Percentiles rank a stretch among this genome's conserved stretches.
These are phyloP conservation scores for Hystrix cristata DNA, from an alignment of 2,113 vertebrate species.

Conservation along the genomic window DNA sequence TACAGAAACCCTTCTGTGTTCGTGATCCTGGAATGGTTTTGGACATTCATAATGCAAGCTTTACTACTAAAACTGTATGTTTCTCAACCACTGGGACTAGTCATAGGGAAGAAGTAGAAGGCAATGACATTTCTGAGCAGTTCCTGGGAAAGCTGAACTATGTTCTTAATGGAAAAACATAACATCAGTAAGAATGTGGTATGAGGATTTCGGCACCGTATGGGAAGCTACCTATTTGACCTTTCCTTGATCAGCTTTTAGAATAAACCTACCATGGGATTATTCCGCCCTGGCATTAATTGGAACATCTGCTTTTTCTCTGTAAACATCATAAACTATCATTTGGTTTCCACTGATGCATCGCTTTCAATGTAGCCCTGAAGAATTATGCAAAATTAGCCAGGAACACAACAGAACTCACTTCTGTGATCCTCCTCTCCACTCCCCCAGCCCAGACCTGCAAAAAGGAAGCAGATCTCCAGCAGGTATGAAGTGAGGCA, in stretches of 20 bases:
- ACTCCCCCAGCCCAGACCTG: background rate
- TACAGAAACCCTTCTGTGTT: background rate
- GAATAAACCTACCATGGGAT: conserved; percentile 56
- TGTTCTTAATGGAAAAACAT: conserved; percentile 11
- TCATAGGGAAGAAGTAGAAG: background rate
- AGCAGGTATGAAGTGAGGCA: background rate
- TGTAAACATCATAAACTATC: conserved; percentile 82
- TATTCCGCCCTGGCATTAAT: conserved; percentile 67
- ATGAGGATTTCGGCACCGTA: background rate
- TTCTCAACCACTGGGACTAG: background rate
- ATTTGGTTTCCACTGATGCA: conserved; percentile 71
- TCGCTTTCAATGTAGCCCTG: conserved; percentile 9
- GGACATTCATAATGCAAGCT: background rate
- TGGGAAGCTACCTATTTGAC: conserved; percentile 66
- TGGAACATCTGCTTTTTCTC: conserved; percentile 79
- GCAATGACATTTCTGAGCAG: background rate
- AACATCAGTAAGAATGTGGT: background rate
- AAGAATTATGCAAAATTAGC: conserved; percentile 60
- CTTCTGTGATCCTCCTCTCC: background rate
- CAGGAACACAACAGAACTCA: background rate
- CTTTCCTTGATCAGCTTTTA: conserved; percentile 74
- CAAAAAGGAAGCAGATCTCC: background rate
- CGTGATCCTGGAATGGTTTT: background rate
- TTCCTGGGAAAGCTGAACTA: conserved; percentile 2
- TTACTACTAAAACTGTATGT: background rate